A percentile compares a stretch with the other conserved stretches of the same genome.
These are phyloP conservation scores for Sorex maritimensis DNA, from an alignment of 2,797 vertebrate genomes.

Conservation along the genomic window DNA sequence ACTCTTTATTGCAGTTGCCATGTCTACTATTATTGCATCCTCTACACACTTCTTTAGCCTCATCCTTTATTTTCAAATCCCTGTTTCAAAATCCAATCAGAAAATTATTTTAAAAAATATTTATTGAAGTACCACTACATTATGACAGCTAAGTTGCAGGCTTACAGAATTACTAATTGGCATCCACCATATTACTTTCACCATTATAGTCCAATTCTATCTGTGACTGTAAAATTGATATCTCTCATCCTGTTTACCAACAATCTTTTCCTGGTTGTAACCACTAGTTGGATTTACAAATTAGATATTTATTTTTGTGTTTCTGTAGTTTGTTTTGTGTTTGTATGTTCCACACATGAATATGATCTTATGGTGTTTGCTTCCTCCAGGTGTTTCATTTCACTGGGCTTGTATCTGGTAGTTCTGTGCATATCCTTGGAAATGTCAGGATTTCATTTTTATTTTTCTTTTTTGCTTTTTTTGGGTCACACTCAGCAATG, in stretches of 20 bases:
- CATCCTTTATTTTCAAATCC: slow-evolving; percentile 19
- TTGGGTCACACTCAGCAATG: no score
- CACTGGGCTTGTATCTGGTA: background rate
- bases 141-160: background rate
- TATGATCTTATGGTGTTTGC: background rate
- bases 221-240: background rate
- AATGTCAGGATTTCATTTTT: background rate
- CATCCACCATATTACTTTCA: background rate
- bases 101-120: background rate
- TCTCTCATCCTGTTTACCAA: background rate
- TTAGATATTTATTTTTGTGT: background rate
- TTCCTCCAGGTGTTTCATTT: background rate
- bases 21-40: background rate
- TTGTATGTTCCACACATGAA: background rate
- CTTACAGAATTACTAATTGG: background rate
- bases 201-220: background rate
- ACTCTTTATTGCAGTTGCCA: background rate
- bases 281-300: background rate
- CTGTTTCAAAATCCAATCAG: slow-evolving; percentile 4
- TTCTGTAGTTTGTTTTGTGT: background rate
- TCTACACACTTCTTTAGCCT: background rate
- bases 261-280: background rate
- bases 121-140: background rate
- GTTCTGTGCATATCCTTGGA: background rate
- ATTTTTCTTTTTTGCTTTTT: no score